phyloP scores from a whole-genome alignment of 2,113 vertebrate species.

The Vimba vimba region DNA sequence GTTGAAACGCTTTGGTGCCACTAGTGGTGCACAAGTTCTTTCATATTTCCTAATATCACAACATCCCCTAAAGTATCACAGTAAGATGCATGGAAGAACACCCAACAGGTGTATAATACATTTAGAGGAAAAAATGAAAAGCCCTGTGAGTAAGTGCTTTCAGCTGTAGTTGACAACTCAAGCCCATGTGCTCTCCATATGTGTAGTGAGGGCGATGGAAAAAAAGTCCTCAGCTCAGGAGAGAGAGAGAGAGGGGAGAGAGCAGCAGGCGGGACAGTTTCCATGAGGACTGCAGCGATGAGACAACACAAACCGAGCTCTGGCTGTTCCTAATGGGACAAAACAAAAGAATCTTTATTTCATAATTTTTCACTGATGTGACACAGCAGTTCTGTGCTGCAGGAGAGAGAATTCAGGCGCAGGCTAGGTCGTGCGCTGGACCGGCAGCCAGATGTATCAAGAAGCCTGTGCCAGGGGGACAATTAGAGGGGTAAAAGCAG shows the following conservation, averaged over 20 bases:
- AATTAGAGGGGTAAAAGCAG: conserved; percentile 43
- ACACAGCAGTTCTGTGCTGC: conserved; percentile 40
- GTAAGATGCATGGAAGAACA: conserved; percentile 26
- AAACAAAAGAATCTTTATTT: conserved; percentile 53
- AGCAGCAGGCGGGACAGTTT: conserved; percentile 48
- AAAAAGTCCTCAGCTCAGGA: conserved; percentile 23
- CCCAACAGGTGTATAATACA: conserved; percentile 57
- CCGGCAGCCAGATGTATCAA: not conserved
- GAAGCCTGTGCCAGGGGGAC: conserved; percentile 6
- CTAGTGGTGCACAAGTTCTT: not conserved
- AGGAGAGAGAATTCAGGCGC: not conserved
- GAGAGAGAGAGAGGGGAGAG: conserved; percentile 13
- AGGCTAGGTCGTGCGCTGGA: not conserved
- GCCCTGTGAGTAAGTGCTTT: conserved; percentile 43
- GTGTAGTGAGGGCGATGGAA: conserved; percentile 56
- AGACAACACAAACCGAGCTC: conserved; percentile 48
- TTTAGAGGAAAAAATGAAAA: conserved; percentile 54
- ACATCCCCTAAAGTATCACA: conserved; percentile 13
- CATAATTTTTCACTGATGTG: conserved; percentile 45
- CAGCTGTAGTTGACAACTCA: conserved; percentile 56
- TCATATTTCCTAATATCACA: not conserved
- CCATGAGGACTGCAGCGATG: conserved; percentile 38
- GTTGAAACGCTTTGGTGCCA: not conserved
- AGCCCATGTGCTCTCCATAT: conserved; percentile 68
- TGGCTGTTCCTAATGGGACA: conserved; percentile 32